A percentile compares a stretch with the other conserved stretches of the same genome.
Evolutionary conservation across 2,888 invertebrate species (phyloP).

Genomic region (Ichneumoninae sp.): DNA sequence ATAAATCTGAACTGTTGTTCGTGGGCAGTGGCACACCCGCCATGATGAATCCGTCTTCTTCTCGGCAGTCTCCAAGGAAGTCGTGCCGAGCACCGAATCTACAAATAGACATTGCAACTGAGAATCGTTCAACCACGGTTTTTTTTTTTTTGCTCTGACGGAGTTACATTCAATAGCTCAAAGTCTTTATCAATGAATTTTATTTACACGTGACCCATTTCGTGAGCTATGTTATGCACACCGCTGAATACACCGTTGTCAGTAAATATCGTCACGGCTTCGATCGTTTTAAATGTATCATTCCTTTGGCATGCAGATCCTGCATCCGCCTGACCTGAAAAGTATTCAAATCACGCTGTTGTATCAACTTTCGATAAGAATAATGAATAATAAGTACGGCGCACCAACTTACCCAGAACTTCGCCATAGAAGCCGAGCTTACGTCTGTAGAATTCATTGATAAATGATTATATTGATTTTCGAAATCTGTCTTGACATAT

Average conservation of each 20-base stretch:
- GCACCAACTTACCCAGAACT: constrained; percentile 8
- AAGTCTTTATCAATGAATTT: not conserved
- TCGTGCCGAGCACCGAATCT: constrained; percentile 47
- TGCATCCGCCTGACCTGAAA: constrained; percentile 5
- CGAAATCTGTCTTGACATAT: not conserved
- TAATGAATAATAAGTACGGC: not conserved
- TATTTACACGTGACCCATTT: constrained; percentile 61
- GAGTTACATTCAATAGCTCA: not conserved
- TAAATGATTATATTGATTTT: not conserved
- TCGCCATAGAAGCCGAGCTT: not conserved
- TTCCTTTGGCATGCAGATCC: constrained; percentile 10
- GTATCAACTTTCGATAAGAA: not conserved
- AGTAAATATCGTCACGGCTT: constrained; percentile 7
- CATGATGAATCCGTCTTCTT: constrained; percentile 34
- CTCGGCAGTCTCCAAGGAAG: not conserved
- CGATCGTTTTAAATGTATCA: accelerated
- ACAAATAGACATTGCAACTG: not conserved
- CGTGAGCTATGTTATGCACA: constrained; percentile 49
- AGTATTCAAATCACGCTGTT: not conserved
- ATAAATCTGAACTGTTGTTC: constrained; percentile 47
- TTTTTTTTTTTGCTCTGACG: not conserved
- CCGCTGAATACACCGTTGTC: constrained; percentile 49
- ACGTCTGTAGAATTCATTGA: not conserved
- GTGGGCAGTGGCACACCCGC: constrained; percentile 1
- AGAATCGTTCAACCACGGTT: not conserved